Evolutionary conservation across 2,888 invertebrate genomes (phyloP).

Genomic region (Operophtera brumata): DNA sequence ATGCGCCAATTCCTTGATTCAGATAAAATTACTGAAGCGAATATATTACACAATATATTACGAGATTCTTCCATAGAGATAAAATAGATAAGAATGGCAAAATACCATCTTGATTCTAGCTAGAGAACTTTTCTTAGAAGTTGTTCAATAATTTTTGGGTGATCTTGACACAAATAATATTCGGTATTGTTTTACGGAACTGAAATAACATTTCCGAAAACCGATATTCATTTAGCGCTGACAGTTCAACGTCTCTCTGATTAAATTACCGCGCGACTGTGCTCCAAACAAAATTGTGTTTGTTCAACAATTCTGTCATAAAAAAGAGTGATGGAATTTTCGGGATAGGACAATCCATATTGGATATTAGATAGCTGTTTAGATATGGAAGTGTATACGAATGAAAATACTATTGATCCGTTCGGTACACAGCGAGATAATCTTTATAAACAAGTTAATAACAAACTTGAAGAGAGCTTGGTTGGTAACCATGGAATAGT

Average conservation of each 20-base stretch:
- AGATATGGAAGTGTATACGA: not conserved
- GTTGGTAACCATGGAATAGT: conserved; percentile 1
- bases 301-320: conserved; percentile 17
- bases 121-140: too few species aligned
- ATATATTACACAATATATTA: too few species aligned
- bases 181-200: not conserved
- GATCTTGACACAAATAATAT: not conserved
- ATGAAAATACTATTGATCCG: not conserved
- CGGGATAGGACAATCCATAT: conserved; percentile 8
- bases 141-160: too few species aligned
- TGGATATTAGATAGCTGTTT: conserved; percentile 4
- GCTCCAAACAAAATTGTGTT: conserved; percentile 22
- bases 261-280: conserved; percentile 19
- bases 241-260: conserved; percentile 18
- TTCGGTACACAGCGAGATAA: not conserved
- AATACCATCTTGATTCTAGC: too few species aligned
- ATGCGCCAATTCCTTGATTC: too few species aligned
- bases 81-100: too few species aligned
- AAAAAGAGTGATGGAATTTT: conserved; percentile 17
- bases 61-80: too few species aligned
- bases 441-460: not conserved
- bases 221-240: conserved; percentile 10
- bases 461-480: not conserved
- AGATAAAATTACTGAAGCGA: too few species aligned
- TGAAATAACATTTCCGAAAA: conserved; percentile 4